Base-by-base conservation (phyloP, 1,140 invertebrate species). In the Brachionus plicatilis region DNA sequence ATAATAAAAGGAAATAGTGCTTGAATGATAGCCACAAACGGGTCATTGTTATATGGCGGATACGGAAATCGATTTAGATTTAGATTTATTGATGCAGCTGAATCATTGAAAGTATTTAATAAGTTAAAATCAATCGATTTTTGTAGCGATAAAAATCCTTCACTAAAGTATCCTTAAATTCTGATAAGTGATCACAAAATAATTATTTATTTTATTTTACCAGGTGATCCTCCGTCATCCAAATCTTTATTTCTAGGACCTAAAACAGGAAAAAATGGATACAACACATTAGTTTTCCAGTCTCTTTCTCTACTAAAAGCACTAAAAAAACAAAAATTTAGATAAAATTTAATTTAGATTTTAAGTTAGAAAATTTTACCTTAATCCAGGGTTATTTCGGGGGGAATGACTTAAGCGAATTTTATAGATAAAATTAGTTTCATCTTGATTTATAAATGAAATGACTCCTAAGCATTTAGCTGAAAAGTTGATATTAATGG, bases 241-340 rank as follows among this genome's bases (percentile, higher is more conserved):
- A 88, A 20, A 90, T 86, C 68, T 91, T 45, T 89, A 27, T 90
- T 89, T 79, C 93, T 88, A 8, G 93, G 93, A 5, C 93, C 93
- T 20, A 93, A 90, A 33, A 89, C 87, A 86, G 93, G 93, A 87
- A 93, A 93, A 11, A 93, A 83, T 8, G 93, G 93, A 88, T 92
- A 94, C 41, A 92, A 87, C 11, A 92, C 88, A 86, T 93, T 91
- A 1, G 93, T 94, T 78, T 90, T 88, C 93, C 93, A 94, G 83
- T 91, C 91, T 11, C 90, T 90, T 41, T 88, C 86, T 33, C 86
- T 85, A 33, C 86, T 86, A n/a, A 88, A 87, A 20, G 88, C 86
- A 14, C 83, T 60, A 33, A 20, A 75, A 75, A 8, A 45, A 75
- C 20, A 75, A 24, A 37, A 17, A 70, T 5, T 27, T 29, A 5